Evolutionary conservation across 2,888 invertebrate species (phyloP).

Genomic region (Rhagium mordax): DNA sequence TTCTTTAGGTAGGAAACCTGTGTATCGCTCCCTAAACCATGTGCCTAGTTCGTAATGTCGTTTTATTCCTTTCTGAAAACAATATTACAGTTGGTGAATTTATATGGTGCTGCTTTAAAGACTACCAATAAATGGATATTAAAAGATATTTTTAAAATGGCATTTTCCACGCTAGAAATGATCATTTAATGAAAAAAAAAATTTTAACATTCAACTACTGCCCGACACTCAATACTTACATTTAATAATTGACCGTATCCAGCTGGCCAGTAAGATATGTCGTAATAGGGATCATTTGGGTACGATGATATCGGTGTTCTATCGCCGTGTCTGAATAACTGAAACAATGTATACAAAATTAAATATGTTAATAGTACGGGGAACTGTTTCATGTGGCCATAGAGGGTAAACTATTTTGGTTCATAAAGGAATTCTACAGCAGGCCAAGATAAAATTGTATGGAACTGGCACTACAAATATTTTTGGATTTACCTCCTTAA

Average conservation of each 20-base stretch:
- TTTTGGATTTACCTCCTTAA: no score
- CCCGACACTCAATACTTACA: slow-evolving; percentile 76
- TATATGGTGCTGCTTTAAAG: no score
- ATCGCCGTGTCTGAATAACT: slow-evolving; percentile 29
- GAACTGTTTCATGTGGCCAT: no score
- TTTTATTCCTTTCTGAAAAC: slow-evolving; percentile 42
- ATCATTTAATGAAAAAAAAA: no score
- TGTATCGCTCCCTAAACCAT: slow-evolving; percentile 76
- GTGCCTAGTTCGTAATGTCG: slow-evolving; percentile 41
- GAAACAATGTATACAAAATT: background rate
- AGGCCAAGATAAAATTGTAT: no score
- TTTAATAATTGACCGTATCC: slow-evolving; percentile 84
- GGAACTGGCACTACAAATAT: no score
- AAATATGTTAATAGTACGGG: no score
- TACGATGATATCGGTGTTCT: slow-evolving; percentile 18
- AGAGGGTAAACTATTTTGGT: no score
- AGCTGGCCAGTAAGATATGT: slow-evolving; percentile 20
- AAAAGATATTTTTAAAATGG: no score
- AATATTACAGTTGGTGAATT: background rate
- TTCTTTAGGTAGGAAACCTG: slow-evolving; percentile 71
- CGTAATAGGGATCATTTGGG: slow-evolving; percentile 16
- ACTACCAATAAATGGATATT: background rate
- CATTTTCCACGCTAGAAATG: no score
- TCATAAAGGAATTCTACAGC: no score
- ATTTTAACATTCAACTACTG: no score